These are phyloP conservation scores for Pachyramphus minor DNA, from an alignment of 2,113 vertebrate genomes.

Conservation along the genomic window DNA sequence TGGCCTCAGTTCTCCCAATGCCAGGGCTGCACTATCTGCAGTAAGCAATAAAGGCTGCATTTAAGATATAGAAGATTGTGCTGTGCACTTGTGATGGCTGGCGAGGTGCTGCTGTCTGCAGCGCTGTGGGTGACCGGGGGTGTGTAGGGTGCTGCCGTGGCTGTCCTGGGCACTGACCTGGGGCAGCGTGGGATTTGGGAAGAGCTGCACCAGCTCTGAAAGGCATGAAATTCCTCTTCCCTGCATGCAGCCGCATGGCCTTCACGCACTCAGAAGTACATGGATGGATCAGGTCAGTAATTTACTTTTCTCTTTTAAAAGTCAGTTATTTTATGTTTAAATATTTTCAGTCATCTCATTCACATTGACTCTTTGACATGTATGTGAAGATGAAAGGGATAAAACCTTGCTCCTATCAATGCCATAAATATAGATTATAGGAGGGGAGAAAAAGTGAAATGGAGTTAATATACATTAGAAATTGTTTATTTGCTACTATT, in stretches of 20 bases:
- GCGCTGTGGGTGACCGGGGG: fast-evolving
- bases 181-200: neutral
- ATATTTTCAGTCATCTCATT: neutral
- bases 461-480: neutral
- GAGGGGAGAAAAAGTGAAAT: neutral
- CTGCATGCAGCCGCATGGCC: neutral
- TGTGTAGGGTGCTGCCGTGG: fast-evolving
- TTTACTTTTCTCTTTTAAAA: neutral
- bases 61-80: neutral
- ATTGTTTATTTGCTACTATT: neutral
- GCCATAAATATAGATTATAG: neutral
- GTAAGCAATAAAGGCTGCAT: neutral
- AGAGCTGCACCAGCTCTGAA: neutral
- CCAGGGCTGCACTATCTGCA: neutral
- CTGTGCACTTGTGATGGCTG: neutral
- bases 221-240: neutral
- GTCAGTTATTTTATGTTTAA: neutral
- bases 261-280: neutral
- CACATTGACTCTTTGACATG: neutral
- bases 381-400: neutral
- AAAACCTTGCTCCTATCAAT: neutral
- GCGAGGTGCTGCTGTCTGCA: neutral
- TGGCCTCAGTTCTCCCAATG: neutral
- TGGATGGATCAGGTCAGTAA: neutral
- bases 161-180: neutral